Percentiles rank a stretch among this genome's conserved stretches.
Conservation (phyloP, 2,888 invertebrate genomes). For the Pogonocherus hispidulus region DNA sequence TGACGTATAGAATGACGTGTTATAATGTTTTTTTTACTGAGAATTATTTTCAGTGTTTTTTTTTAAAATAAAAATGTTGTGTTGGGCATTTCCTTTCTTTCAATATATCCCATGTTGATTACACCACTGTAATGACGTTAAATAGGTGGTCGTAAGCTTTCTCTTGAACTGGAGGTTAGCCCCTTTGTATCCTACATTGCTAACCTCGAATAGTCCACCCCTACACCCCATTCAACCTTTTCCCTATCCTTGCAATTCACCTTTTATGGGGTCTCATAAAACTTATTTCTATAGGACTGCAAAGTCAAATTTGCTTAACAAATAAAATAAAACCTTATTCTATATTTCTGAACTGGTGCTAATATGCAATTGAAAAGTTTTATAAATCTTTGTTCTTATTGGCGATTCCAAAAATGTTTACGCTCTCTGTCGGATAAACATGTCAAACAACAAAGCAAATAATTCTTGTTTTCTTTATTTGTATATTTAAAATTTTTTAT, state of each 20-base stretch:
- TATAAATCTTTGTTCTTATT: too few species aligned
- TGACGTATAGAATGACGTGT: too few species aligned
- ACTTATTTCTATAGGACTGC: background rate
- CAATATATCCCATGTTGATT: background rate
- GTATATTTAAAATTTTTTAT: too few species aligned
- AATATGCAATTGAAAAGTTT: too few species aligned
- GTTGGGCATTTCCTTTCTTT: background rate
- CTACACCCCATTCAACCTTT: constrained; percentile 6
- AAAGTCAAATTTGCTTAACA: constrained; percentile 7
- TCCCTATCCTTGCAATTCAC: constrained; percentile 4
- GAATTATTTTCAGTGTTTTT: too few species aligned
- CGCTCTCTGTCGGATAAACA: too few species aligned
- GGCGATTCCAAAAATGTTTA: too few species aligned
- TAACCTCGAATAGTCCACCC: constrained; percentile 17
- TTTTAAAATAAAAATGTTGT: too few species aligned
- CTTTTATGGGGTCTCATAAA: constrained; percentile 10
- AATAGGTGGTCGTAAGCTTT: constrained; percentile 13
- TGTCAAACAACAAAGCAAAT: too few species aligned
- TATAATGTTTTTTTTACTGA: too few species aligned
- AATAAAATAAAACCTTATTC: background rate
- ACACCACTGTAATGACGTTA: constrained; percentile 14
- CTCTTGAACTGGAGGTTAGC: constrained; percentile 14
- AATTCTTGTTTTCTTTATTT: too few species aligned
- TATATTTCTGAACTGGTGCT: too few species aligned
- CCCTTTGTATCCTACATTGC: constrained; percentile 14